Base-by-base conservation (phyloP, 2,888 invertebrate species). In the Falcaria lacertinaria region DNA sequence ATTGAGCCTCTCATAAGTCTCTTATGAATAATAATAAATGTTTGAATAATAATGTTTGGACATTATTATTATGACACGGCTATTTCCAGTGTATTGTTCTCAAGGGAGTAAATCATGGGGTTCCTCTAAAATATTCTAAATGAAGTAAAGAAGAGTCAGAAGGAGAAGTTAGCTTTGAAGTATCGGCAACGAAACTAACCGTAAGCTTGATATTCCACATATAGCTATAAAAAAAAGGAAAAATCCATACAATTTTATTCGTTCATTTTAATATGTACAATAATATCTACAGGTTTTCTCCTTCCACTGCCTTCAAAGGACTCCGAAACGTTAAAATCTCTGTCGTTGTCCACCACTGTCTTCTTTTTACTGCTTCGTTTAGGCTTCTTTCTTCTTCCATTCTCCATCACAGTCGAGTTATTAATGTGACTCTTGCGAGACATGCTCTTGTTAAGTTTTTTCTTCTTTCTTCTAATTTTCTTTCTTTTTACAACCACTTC, bases 191-290 rank as follows among this genome's bases (percentile, higher is more conserved):
- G 17, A n/a, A n/a, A 17, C 2, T 1, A 6, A 4, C 4, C 5
- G 34, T 1, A 34, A 35, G 4, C 1, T 19, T 3, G 19, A 0
- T 19, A 3, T 4, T 3, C 3, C 4, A 19, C 5, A 19, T 3
- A 19, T 19, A 4, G 19, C 6, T 19, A 40, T 40, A 0, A 59
- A 47, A 33, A 55, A 55, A 32, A 13, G 8, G 4, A 50, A 7
- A 15, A 14, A 39, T n/a, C 15, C 2, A 32, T 7, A 34, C 33
- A 33, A 22, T 15, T 34, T 45, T 50, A 64, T 19, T 76, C 69
- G 37, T 61, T 67, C 72, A 78, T 71, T 69, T 76, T 75, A 54
- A 78, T 78, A 47, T 78, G 77, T 43, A 79, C 74, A 44, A 74
- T 68, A 35, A 78, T 77, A 45, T 79, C 79, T 0, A 76, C 68